These are phyloP conservation scores for Pangasius larnaudii DNA, from an alignment of 2,797 vertebrate species.

Conservation along the genomic window DNA sequence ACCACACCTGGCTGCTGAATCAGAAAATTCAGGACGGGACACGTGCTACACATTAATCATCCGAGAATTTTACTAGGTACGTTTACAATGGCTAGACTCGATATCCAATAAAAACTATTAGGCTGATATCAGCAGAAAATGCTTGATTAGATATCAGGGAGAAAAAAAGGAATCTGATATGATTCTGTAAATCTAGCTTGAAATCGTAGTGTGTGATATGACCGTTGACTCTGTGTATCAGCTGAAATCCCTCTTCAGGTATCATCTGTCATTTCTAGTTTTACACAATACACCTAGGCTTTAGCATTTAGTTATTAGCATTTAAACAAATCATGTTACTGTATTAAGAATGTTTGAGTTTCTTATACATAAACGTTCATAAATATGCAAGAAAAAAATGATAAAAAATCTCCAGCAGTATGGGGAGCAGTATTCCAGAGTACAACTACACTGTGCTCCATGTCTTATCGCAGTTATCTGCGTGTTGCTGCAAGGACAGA, in stretches of 20 bases:
- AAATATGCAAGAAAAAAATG: background rate
- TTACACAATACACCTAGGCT: no score
- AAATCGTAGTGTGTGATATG: background rate
- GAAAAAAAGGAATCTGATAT: background rate
- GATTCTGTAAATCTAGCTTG: background rate
- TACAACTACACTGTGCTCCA: background rate
- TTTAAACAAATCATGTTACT: background rate
- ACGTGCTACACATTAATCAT: conserved; percentile 7
- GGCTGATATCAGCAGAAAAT: background rate
- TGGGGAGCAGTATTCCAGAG: background rate
- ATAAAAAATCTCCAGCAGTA: background rate
- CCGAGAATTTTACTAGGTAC: background rate
- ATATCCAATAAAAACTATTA: background rate
- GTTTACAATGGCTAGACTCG: background rate
- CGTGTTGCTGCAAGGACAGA: background rate
- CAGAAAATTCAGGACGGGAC: background rate
- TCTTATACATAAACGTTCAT: background rate
- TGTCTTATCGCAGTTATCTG: conserved; percentile 4
- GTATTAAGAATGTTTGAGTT: background rate
- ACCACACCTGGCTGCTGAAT: conserved; percentile 39
- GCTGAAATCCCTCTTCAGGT: background rate
- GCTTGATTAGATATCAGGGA: background rate
- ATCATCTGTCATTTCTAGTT: background rate
- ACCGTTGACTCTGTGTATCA: background rate
- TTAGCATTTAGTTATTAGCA: background rate